A percentile compares a stretch with the other conserved stretches of the same genome.
These are phyloP conservation scores for Leucopsar rothschildi DNA, from an alignment of 2,113 vertebrate genomes.

Conservation along the genomic window DNA sequence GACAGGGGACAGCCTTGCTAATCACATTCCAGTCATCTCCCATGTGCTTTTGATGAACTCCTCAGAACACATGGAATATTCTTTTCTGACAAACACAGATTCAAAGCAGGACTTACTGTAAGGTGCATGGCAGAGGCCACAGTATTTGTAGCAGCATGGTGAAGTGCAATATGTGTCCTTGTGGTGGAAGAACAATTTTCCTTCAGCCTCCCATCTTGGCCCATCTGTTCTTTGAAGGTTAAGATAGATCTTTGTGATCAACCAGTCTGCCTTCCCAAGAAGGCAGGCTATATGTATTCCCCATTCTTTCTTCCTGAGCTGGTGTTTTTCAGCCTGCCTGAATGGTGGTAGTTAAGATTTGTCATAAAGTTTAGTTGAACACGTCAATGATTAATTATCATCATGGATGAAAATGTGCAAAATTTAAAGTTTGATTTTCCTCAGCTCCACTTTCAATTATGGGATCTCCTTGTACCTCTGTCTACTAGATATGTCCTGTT, in stretches of 20 bases:
- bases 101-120: not conserved
- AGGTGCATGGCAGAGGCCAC: not conserved
- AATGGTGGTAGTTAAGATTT: not conserved
- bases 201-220: not conserved
- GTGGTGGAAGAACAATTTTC: not conserved
- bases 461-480: not conserved
- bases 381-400: not conserved
- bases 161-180: not conserved
- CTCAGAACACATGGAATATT: not conserved
- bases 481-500: not conserved
- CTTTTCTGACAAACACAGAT: not conserved
- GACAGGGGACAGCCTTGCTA: not conserved
- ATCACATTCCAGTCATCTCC: not conserved
- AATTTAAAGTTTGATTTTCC: not conserved
- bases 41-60: not conserved
- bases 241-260: not conserved
- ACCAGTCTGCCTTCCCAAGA: not conserved
- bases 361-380: not conserved
- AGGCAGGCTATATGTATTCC: not conserved
- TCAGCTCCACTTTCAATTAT: not conserved
- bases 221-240: not conserved
- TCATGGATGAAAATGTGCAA: not conserved
- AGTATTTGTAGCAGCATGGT: not conserved
- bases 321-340: not conserved
- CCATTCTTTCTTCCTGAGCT: not conserved